These are phyloP conservation scores for Helobdella robusta DNA, from an alignment of 2,888 invertebrate genomes.

Conservation along the genomic window DNA sequence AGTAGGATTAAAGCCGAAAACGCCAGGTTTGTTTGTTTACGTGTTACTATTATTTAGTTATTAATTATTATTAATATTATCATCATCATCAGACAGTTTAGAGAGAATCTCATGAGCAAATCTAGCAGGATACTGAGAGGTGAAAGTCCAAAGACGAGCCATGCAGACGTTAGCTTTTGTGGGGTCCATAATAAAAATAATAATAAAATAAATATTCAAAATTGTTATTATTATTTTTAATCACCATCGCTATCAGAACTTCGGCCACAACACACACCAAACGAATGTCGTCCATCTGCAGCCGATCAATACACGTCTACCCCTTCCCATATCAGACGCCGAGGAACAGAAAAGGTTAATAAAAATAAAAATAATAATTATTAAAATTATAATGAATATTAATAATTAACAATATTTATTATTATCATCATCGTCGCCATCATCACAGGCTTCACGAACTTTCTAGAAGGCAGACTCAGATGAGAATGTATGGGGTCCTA, in stretches of 20 bases:
- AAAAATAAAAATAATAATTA: too few species aligned
- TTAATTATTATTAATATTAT: background rate
- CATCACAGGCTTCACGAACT: conserved; percentile 47
- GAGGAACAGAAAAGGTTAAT: conserved; percentile 49
- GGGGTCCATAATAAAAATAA: background rate
- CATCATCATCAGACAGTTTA: background rate
- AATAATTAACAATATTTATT: too few species aligned
- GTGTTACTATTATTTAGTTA: background rate
- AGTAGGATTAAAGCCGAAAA: conserved; percentile 48
- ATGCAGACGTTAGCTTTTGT: background rate
- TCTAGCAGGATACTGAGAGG: too few species aligned
- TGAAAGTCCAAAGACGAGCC: too few species aligned
- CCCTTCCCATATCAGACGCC: conserved; percentile 47
- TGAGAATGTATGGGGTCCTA: conserved; percentile 48
- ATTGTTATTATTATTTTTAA: too few species aligned
- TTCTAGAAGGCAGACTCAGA: conserved; percentile 48
- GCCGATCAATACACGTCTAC: conserved; percentile 42
- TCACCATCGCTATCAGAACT: conserved; percentile 44
- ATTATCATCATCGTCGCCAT: too few species aligned
- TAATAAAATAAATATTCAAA: too few species aligned
- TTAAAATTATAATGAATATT: background rate
- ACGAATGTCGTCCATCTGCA: background rate
- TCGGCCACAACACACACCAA: conserved; percentile 34
- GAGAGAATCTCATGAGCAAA: conserved; percentile 1
- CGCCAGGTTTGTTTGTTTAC: conserved; percentile 41